These are phyloP conservation scores for Tholera decimalis DNA, from an alignment of 2,888 invertebrate species.

Conservation along the genomic window DNA sequence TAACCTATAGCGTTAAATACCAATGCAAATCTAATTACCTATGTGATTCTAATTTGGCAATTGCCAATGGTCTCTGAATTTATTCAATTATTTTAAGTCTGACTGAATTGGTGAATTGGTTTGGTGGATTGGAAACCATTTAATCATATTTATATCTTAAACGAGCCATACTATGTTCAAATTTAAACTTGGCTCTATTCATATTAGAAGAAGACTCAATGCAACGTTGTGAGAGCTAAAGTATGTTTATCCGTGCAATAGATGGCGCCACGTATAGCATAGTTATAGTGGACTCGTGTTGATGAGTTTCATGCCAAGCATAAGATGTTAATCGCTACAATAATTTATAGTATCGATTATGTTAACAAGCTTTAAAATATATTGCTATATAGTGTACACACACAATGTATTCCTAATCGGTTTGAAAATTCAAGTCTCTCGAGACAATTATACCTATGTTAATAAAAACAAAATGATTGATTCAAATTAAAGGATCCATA, in stretches of 20 bases:
- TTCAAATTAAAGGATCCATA: too few species aligned
- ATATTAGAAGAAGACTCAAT: constrained; percentile 16
- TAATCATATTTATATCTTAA: constrained; percentile 11
- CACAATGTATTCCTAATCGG: too few species aligned
- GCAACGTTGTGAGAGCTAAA: constrained; percentile 2
- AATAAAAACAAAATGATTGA: too few species aligned
- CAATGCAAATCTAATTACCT: too few species aligned
- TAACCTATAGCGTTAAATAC: too few species aligned
- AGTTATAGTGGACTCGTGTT: background rate
- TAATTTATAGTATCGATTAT: constrained; percentile 25
- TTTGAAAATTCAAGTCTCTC: too few species aligned
- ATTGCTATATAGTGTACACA: background rate
- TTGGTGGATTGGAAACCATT: too few species aligned
- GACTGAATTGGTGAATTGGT: too few species aligned
- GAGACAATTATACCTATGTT: too few species aligned
- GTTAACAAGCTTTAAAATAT: constrained; percentile 10
- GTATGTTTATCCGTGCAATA: constrained; percentile 33
- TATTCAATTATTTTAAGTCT: background rate
- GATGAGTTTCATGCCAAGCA: constrained; percentile 37
- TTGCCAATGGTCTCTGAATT: too few species aligned
- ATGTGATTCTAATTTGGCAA: background rate
- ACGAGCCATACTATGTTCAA: constrained; percentile 7
- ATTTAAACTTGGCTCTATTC: constrained; percentile 42
- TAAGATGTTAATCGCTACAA: constrained; percentile 10
- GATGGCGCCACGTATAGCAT: constrained; percentile 49